Percentiles rank a stretch among this genome's conserved stretches.
Evolutionary conservation across 2,797 vertebrate species (phyloP).

Genomic region (Xenops minutus): DNA sequence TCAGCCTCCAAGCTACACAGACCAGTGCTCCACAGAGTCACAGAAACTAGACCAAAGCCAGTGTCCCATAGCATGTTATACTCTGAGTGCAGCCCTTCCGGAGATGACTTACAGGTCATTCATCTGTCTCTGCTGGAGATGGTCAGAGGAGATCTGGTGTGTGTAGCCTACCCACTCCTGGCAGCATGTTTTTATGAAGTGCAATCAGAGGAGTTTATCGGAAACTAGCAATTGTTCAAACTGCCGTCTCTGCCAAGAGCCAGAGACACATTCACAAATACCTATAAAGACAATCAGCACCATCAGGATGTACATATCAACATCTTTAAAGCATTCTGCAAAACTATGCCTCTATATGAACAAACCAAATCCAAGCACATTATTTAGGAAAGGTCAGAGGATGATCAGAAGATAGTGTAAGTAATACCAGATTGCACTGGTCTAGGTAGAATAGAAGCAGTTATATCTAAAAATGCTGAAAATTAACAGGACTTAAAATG

Average conservation of each 20-base stretch:
- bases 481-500: neutral
- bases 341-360: neutral
- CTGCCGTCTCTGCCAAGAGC: neutral
- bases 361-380: neutral
- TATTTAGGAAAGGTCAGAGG: neutral
- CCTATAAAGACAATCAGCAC: neutral
- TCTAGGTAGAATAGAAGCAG: neutral
- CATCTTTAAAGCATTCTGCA: neutral
- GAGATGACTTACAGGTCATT: neutral
- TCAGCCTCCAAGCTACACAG: neutral
- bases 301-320: too few species aligned
- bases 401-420: neutral
- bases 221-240: neutral
- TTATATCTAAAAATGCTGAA: neutral
- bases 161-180: neutral
- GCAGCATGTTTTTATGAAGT: neutral
- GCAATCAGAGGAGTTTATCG: neutral
- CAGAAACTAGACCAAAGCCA: neutral
- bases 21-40: rapidly evolving
- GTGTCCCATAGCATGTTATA: rapidly evolving
- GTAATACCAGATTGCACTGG: neutral
- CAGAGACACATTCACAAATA: neutral
- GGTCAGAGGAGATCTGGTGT: neutral
- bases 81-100: neutral
- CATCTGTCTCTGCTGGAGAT: neutral